A percentile compares a stretch with the other conserved stretches of the same genome.
These are phyloP conservation scores for Drosophila melanosoma DNA, from an alignment of 2,888 invertebrate species.

Conservation along the genomic window DNA sequence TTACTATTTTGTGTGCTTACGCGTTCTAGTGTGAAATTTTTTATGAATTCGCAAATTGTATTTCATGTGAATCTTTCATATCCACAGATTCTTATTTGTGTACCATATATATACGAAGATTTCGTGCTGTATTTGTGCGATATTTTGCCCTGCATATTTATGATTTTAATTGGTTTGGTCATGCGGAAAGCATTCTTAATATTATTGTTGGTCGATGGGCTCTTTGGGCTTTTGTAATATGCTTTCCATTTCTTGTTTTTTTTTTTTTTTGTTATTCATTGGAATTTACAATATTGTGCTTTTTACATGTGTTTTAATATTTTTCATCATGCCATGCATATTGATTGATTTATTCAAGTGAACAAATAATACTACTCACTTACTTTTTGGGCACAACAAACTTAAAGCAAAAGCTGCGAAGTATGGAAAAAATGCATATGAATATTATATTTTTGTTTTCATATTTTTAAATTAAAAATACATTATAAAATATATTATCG, in stretches of 20 bases:
- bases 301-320: constrained; percentile 50
- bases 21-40: constrained; percentile 53
- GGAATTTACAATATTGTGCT: constrained; percentile 38
- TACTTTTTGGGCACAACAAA: constrained; percentile 15
- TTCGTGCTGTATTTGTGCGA: constrained; percentile 54
- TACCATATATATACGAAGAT: constrained; percentile 34
- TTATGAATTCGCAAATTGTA: constrained; percentile 40
- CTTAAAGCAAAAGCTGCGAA: constrained; percentile 21
- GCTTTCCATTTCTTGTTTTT: constrained; percentile 27
- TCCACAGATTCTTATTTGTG: background rate
- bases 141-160: constrained; percentile 66
- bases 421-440: constrained; percentile 13
- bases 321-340: constrained; percentile 44
- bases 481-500: constrained; percentile 1
- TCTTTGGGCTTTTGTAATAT: constrained; percentile 47
- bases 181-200: constrained; percentile 59
- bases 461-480: constrained; percentile 13
- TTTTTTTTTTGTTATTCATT: constrained; percentile 2
- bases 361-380: constrained; percentile 27
- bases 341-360: constrained; percentile 66
- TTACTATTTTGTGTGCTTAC: constrained; percentile 35
- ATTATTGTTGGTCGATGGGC: constrained; percentile 14
- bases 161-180: constrained; percentile 79
- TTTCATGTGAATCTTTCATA: constrained; percentile 32
- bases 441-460: background rate